A percentile compares a stretch with the other conserved stretches of the same genome.
These are phyloP conservation scores for Trididemnum miniatum DNA, from an alignment of 23 tunicate genomes.

Conservation along the genomic window DNA sequence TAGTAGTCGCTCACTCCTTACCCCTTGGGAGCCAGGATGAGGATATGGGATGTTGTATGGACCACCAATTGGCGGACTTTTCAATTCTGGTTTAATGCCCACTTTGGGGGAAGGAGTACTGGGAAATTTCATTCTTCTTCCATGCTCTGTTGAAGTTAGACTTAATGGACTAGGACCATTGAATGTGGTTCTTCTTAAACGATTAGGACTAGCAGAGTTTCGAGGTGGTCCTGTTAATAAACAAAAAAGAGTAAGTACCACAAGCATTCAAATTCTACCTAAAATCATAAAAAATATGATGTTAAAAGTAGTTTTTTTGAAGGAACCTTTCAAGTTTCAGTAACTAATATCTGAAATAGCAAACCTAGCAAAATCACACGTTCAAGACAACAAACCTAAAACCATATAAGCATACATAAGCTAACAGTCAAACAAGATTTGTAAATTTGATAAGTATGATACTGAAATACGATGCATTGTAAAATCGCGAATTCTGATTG, in stretches of 20 bases:
- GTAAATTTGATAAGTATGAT: no score
- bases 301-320: no score
- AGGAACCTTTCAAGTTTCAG: no score
- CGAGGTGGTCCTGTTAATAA: constrained; percentile 14
- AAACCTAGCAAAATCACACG: no score
- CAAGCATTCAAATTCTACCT: no score
- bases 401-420: no score
- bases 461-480: no score
- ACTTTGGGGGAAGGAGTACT: constrained; percentile 62
- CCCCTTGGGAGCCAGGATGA: constrained; percentile 17
- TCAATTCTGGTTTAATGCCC: constrained; percentile 67
- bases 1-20: neutral
- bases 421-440: no score
- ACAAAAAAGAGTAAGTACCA: neutral
- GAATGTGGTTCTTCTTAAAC: constrained; percentile 80
- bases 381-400: no score
- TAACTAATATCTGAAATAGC: no score
- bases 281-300: no score
- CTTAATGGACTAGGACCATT: constrained; percentile 90
- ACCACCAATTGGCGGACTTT: constrained; percentile 75
- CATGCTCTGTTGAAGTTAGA: constrained; percentile 67
- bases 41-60: constrained; percentile 61
- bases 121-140: constrained; percentile 72
- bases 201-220: constrained; percentile 67
- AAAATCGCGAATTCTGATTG: no score